Conservation (phyloP, 1,140 invertebrate genomes). For the Sinonovacula constricta region DNA sequence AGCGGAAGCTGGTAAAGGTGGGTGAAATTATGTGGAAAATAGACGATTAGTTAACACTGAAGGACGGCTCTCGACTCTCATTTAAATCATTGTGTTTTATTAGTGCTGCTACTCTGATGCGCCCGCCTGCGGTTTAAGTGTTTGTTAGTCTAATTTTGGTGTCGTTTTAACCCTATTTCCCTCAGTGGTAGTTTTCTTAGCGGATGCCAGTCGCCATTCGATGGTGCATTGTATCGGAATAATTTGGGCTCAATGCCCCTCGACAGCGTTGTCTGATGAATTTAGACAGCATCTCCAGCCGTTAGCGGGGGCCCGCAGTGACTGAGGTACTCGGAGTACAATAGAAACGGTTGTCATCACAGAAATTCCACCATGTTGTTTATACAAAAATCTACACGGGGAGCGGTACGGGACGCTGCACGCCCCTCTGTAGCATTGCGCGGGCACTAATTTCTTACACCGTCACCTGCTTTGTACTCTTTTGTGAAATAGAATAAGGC, state of each 20-base stretch:
- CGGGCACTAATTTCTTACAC: not conserved
- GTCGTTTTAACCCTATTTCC: not conserved
- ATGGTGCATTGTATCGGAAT: not conserved
- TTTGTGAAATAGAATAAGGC: not conserved
- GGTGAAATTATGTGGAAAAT: no score
- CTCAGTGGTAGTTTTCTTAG: not conserved
- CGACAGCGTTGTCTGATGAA: not conserved
- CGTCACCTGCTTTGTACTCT: not conserved
- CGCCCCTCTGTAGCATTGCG: not conserved
- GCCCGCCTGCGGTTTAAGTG: not conserved
- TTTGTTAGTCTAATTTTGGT: constrained; percentile 1
- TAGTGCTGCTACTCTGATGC: not conserved
- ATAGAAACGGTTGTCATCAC: not conserved
- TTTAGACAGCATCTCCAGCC: not conserved
- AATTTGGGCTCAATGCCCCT: not conserved
- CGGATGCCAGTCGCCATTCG: not conserved
- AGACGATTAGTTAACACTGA: no score
- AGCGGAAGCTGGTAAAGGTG: no score
- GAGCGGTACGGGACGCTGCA: not conserved
- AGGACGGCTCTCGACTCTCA: no score
- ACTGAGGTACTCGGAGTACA: not conserved
- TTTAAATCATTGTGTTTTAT: constrained; percentile 1
- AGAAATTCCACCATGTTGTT: not conserved
- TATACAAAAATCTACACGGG: not conserved
- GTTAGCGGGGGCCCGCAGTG: not conserved